Percentiles rank a stretch among this genome's conserved stretches.
Evolutionary conservation across 2,888 invertebrate species (phyloP).

Genomic region (Lasius platythorax): DNA sequence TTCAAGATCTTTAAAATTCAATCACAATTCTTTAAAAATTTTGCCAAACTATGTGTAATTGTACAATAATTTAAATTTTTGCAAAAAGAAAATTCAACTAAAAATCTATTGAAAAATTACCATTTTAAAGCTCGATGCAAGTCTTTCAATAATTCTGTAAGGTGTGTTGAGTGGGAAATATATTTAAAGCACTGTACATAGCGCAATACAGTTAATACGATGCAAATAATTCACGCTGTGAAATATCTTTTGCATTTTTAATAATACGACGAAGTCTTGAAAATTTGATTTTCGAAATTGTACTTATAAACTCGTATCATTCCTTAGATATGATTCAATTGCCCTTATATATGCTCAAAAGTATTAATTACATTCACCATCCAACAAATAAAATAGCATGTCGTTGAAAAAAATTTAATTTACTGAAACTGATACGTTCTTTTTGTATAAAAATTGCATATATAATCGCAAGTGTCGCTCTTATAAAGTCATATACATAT

Average conservation of each 20-base stretch:
- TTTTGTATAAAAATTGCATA: constrained; percentile 40
- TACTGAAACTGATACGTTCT: constrained; percentile 19
- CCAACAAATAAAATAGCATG: constrained; percentile 19
- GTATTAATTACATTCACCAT: constrained; percentile 34
- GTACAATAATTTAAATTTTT: neutral
- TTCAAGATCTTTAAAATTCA: neutral
- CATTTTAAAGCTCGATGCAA: constrained; percentile 32
- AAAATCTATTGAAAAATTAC: neutral
- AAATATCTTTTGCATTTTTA: constrained; percentile 6
- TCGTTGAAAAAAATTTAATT: constrained; percentile 27
- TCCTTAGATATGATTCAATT: constrained; percentile 11
- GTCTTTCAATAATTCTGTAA: neutral
- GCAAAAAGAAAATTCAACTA: neutral
- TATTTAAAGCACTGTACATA: constrained; percentile 12
- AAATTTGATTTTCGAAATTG: constrained; percentile 43
- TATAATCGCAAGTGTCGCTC: constrained; percentile 38
- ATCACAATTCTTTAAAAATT: neutral
- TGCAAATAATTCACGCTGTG: neutral
- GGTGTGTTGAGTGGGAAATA: constrained; percentile 21
- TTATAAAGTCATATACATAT: constrained; percentile 35
- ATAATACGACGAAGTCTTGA: neutral
- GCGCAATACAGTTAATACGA: constrained; percentile 3
- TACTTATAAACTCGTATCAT: constrained; percentile 37
- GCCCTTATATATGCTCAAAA: neutral
- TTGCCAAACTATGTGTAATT: neutral